Percentiles rank a stretch among this genome's conserved stretches.
phyloP scores from a whole-genome alignment of 2,888 invertebrate species.

The Papilio protenor region DNA sequence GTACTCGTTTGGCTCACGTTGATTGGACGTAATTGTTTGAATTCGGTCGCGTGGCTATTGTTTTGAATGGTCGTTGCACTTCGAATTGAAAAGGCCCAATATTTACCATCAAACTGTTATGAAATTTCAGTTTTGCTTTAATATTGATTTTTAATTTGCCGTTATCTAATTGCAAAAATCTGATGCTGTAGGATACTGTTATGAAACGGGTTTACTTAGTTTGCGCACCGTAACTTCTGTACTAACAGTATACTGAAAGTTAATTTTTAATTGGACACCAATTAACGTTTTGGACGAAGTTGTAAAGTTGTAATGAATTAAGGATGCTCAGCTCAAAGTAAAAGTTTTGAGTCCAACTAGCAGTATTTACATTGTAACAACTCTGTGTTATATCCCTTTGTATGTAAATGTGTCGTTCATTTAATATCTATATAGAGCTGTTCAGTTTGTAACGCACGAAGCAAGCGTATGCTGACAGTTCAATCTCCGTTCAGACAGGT shows the following conservation, averaged over 20 bases:
- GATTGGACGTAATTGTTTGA: conserved; percentile 61
- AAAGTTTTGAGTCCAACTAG: conserved; percentile 16
- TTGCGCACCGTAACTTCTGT: background rate
- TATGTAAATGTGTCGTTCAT: background rate
- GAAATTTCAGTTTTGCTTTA: background rate
- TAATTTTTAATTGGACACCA: background rate
- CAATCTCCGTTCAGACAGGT: conserved; percentile 8
- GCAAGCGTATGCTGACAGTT: background rate
- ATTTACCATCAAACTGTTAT: conserved; percentile 6
- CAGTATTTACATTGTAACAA: conserved; percentile 2
- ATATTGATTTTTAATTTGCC: background rate
- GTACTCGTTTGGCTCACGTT: conserved; percentile 48
- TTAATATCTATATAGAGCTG: background rate
- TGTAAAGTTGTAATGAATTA: conserved; percentile 25
- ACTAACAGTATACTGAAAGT: background rate
- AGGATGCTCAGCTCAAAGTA: conserved; percentile 9
- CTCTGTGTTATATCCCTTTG: background rate
- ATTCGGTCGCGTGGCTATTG: conserved; percentile 45
- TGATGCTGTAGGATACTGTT: background rate
- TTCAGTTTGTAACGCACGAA: background rate
- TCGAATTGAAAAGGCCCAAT: background rate
- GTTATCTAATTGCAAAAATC: background rate
- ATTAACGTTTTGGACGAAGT: conserved; percentile 3
- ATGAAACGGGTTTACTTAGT: background rate
- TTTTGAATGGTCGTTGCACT: conserved; percentile 55